A percentile compares a stretch with the other conserved stretches of the same genome.
These are phyloP conservation scores for Nibea coibor DNA, from an alignment of 2,113 vertebrate genomes.

Conservation along the genomic window DNA sequence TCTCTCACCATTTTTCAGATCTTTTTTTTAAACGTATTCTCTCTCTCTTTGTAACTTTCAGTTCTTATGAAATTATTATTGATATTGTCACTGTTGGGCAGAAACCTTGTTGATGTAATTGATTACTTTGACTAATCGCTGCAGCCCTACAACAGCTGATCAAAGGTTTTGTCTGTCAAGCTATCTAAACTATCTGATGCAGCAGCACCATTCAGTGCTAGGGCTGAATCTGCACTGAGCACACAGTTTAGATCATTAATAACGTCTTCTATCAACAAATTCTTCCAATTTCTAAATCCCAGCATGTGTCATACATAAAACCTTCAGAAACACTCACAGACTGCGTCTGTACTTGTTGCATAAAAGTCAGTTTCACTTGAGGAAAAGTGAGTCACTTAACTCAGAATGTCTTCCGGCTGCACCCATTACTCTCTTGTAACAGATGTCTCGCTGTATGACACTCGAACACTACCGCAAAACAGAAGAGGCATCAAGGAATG, in stretches of 20 bases:
- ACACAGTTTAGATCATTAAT: neutral
- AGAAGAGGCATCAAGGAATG: constrained; percentile 2
- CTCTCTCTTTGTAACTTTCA: neutral
- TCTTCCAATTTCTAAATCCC: neutral
- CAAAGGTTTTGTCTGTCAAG: neutral
- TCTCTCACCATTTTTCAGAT: neutral
- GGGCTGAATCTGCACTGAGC: neutral
- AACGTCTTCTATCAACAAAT: too few species aligned
- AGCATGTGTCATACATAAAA: neutral
- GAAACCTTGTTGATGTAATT: too few species aligned
- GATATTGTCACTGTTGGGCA: too few species aligned
- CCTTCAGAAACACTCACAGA: neutral
- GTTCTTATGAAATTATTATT: too few species aligned
- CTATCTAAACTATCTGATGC: neutral
- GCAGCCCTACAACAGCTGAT: neutral
- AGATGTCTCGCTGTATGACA: constrained; percentile 18
- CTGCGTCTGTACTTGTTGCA: neutral
- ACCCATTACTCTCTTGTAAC: constrained; percentile 4
- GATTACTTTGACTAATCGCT: too few species aligned
- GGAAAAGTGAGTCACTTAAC: neutral
- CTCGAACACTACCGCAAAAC: constrained; percentile 13
- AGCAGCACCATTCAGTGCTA: neutral
- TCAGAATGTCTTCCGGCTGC: neutral
- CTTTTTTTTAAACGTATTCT: neutral
- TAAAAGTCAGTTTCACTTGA: neutral